phyloP scores from a whole-genome alignment of 2,888 invertebrate genomes.

The Agrochola lychnidis region DNA sequence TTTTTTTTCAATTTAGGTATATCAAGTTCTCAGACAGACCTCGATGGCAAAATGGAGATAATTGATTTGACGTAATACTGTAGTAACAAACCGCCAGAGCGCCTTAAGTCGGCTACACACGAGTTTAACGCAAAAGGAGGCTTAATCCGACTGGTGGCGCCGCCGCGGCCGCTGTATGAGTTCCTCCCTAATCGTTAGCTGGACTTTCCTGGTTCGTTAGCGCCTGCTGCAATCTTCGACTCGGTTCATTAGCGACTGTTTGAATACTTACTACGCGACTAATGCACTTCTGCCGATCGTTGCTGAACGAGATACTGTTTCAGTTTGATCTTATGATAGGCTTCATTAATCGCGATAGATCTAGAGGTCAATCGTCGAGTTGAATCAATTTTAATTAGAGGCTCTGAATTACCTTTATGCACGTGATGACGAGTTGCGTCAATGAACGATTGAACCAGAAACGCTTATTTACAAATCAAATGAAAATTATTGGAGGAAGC shows the following conservation, averaged over 20 bases:
- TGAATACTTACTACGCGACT: constrained; percentile 2
- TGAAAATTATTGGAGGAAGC: neutral
- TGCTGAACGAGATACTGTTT: neutral
- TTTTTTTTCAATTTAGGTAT: neutral
- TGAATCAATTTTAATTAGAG: neutral
- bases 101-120: neutral
- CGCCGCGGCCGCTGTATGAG: neutral
- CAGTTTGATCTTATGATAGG: constrained; percentile 2
- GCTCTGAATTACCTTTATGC: neutral
- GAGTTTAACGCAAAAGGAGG: constrained; percentile 5
- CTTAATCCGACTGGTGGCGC: neutral
- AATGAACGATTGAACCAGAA: neutral
- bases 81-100: neutral
- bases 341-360: neutral
- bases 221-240: neutral
- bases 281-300: neutral
- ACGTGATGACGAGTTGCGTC: neutral
- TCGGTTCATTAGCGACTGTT: constrained; percentile 19
- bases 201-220: constrained; percentile 4
- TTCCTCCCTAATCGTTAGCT: constrained; percentile 26
- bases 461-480: neutral
- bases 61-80: neutral
- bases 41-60: neutral
- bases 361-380: neutral
- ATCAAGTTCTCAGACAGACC: neutral